phyloP scores from a whole-genome alignment of 2,113 vertebrate genomes.

The Pelecanoides urinatrix region DNA sequence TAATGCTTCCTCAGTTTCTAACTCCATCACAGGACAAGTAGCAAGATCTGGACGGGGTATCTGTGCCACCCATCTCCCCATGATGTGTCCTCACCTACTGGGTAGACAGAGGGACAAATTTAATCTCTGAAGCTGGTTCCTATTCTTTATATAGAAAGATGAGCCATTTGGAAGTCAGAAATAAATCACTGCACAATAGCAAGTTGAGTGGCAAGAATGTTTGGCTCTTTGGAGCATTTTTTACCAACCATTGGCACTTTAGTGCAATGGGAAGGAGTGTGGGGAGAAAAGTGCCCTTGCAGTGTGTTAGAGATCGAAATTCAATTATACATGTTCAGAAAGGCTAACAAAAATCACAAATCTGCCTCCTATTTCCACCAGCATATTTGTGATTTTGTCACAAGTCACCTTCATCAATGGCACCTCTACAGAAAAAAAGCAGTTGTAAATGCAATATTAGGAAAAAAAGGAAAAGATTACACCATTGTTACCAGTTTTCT shows the following conservation, averaged over 20 bases:
- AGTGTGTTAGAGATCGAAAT: background rate
- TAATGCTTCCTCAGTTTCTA: background rate
- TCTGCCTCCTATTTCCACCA: background rate
- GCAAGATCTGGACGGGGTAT: background rate
- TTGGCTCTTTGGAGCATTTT: background rate
- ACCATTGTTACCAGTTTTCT: background rate
- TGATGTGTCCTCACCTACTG: background rate
- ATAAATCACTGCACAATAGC: background rate
- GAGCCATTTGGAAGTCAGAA: background rate
- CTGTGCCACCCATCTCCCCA: background rate
- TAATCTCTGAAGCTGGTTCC: background rate
- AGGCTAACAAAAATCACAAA: background rate
- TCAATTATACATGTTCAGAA: background rate
- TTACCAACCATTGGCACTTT: background rate
- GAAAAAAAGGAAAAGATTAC: background rate
- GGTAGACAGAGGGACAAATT: background rate
- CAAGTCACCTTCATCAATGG: background rate
- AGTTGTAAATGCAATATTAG: background rate
- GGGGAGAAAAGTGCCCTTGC: background rate
- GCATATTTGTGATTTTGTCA: background rate
- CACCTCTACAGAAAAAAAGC: background rate
- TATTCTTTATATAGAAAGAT: background rate
- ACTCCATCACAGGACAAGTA: background rate
- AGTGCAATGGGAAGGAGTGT: background rate
- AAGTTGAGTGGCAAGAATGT: background rate